Conservation (phyloP, 2,888 invertebrate species). For the Gandaritis pyraliata region DNA sequence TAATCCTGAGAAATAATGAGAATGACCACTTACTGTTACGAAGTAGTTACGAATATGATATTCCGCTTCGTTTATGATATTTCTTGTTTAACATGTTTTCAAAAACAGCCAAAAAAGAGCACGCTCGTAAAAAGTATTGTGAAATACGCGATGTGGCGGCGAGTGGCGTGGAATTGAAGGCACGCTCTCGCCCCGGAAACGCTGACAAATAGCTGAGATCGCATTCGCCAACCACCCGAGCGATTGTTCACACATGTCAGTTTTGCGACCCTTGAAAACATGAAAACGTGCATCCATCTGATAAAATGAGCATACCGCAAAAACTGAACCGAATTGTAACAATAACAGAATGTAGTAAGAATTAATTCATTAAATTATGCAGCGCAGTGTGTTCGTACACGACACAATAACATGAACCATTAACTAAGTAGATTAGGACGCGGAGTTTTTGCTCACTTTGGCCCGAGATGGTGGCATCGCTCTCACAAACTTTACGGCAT, state of each 20-base stretch:
- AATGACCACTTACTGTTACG: too few species aligned
- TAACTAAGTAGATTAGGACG: constrained; percentile 43
- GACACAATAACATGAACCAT: constrained; percentile 44
- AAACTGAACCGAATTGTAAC: background rate
- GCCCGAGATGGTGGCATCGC: constrained; percentile 28
- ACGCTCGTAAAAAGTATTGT: constrained; percentile 25
- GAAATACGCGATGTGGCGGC: constrained; percentile 52
- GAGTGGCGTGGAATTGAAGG: constrained; percentile 42
- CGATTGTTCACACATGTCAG: constrained; percentile 49
- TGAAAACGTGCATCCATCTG: background rate
- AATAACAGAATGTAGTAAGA: constrained; percentile 14
- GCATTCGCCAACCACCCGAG: constrained; percentile 40
- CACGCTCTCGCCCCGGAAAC: constrained; percentile 51
- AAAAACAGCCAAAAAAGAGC: background rate
- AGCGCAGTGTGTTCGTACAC: constrained; percentile 22
- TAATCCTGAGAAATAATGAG: background rate
- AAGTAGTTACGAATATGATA: too few species aligned
- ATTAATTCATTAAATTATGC: constrained; percentile 20
- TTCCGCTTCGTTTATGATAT: too few species aligned
- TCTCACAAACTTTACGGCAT: constrained; percentile 39
- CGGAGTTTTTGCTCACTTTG: constrained; percentile 47
- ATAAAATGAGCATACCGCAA: constrained; percentile 28
- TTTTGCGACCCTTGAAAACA: constrained; percentile 32
- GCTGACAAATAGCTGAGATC: constrained; percentile 67
- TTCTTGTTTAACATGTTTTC: background rate